Base-by-base conservation (phyloP, 2,888 invertebrate genomes). In the Parthenolecanium corni region DNA sequence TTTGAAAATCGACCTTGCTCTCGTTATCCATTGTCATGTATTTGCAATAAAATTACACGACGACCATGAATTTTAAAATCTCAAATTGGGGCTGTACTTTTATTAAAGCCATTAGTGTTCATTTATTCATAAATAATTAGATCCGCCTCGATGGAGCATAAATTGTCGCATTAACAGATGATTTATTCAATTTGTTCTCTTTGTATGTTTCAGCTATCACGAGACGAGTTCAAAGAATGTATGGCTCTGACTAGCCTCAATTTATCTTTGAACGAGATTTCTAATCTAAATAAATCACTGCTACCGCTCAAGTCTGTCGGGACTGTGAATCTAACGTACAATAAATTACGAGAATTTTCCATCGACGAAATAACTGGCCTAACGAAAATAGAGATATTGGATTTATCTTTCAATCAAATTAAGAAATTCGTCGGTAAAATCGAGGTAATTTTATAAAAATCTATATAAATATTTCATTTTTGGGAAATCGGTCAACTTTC, bases 331-430 rank as follows among this genome's bases (percentile, higher is more conserved):
- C 76, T 90, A 65, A 86, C 87, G 0, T 82, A 83, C 71, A 90
- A 90, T 71, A 77, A 79, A 42, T 77, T 89, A 64, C 77, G 79
- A 1, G 86, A 87, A 70, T 89, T 90, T 74, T 87, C 87, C 0
- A 79, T 89, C 70, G 82, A 84, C 72, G 86, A 89, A 73, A 81
- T 89, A 51, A 82, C 83, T 64, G 88, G 88, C 0, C 73, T 89
- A 64, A 80, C 81, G 67, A 79, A 80, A 66, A 74, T 90, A n/a
- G 80, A 80, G 52, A 78, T 82, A 16, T 79, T 89, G 62, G 89
- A 89, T 74, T 76, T 89, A 23, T 88, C 88, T 2, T 79, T 82
- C 71, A 90, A 89, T 72, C 80, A 78, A 71, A 87, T 90, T 62
- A 78, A 76, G 54, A 80, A 79, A 51, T 73, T 87, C 36, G 79